These are phyloP conservation scores for Apodemia zela DNA, from an alignment of 2,888 invertebrate genomes.

Conservation along the genomic window DNA sequence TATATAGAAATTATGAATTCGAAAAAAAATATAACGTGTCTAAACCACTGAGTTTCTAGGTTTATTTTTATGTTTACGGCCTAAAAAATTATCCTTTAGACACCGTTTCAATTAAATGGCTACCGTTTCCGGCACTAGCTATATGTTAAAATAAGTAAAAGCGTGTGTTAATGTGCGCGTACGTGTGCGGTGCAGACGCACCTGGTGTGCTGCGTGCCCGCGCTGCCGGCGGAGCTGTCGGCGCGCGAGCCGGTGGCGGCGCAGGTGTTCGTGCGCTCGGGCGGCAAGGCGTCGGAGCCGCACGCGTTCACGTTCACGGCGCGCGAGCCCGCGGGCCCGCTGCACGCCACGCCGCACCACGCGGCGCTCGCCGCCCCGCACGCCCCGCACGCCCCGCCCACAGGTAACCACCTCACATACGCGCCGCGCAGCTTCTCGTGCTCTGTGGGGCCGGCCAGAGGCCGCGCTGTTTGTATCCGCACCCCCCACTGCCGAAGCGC, in stretches of 20 bases:
- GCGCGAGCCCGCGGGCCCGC: slow-evolving; percentile 37
- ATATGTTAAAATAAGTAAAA: no score
- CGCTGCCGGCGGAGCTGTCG: slow-evolving; percentile 84
- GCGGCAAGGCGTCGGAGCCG: slow-evolving; percentile 92
- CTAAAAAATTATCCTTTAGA: no score
- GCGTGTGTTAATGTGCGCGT: no score
- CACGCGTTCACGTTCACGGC: slow-evolving; percentile 89
- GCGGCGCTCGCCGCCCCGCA: slow-evolving; percentile 35
- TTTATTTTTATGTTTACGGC: no score
- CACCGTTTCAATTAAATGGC: no score
- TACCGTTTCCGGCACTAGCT: no score
- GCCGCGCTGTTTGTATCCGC: slow-evolving; percentile 7
- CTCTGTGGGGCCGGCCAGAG: neutral
- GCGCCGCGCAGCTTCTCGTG: slow-evolving; percentile 3
- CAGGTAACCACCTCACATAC: slow-evolving; percentile 19
- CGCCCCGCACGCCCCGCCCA: slow-evolving; percentile 28
- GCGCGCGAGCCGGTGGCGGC: slow-evolving; percentile 85
- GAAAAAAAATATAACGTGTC: no score
- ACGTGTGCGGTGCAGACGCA: slow-evolving; percentile 83
- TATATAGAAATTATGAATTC: no score
- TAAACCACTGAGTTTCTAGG: no score
- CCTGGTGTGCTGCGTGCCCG: slow-evolving; percentile 91
- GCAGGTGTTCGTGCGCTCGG: slow-evolving; percentile 89
- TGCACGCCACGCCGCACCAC: slow-evolving; percentile 55
- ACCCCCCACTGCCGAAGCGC: no score